A percentile compares a stretch with the other conserved stretches of the same genome.
phyloP scores from a whole-genome alignment of 2,797 vertebrate species.

The Heliangelus exortis region DNA sequence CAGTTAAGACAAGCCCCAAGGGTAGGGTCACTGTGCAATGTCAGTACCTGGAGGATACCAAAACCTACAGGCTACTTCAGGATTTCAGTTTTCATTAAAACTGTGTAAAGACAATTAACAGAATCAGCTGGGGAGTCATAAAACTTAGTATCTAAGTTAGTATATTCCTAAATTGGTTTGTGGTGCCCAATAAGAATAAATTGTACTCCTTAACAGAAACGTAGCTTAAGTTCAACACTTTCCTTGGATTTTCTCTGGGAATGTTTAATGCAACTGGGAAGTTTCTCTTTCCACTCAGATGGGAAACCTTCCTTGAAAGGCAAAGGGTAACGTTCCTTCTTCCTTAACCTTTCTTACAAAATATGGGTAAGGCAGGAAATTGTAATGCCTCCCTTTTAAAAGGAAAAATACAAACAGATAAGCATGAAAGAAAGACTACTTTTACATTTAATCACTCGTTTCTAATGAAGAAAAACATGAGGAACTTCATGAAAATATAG shows the following conservation, averaged over 20 bases:
- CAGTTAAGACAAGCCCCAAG: neutral
- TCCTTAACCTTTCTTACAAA: neutral
- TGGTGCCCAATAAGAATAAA: neutral
- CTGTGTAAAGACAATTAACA: neutral
- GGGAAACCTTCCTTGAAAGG: neutral
- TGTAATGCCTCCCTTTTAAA: neutral
- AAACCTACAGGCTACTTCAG: neutral
- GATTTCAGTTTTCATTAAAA: neutral
- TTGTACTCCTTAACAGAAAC: neutral
- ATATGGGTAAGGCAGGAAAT: neutral
- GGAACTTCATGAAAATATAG: neutral
- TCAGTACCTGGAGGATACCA: neutral
- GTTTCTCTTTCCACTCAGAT: neutral
- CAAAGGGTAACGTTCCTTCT: neutral
- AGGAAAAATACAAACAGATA: neutral
- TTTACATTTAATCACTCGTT: neutral
- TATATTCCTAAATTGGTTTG: neutral
- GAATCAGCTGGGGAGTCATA: neutral
- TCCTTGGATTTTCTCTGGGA: neutral
- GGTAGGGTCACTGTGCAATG: neutral
- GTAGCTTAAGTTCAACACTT: neutral
- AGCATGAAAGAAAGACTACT: neutral
- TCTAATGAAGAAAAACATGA: neutral
- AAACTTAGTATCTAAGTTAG: neutral
- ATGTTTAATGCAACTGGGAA: accelerated